These are phyloP conservation scores for Sphaerophoria taeniata DNA, from an alignment of 2,888 invertebrate genomes.

Conservation along the genomic window DNA sequence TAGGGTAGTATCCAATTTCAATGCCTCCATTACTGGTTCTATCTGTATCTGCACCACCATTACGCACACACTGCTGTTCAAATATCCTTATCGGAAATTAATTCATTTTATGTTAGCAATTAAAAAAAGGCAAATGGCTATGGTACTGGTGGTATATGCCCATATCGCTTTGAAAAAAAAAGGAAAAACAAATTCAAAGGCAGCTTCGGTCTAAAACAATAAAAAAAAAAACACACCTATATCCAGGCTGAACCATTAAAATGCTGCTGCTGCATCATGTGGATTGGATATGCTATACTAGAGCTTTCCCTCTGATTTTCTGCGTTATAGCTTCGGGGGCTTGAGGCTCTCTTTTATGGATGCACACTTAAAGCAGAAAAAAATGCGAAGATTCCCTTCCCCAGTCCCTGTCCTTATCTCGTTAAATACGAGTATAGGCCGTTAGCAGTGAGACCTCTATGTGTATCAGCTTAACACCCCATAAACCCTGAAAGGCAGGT, in stretches of 20 bases:
- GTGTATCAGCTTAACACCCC: constrained; percentile 69
- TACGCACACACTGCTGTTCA: constrained; percentile 56
- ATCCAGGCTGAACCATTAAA: constrained; percentile 33
- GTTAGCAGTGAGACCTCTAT: constrained; percentile 23
- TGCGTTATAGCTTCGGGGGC: constrained; percentile 48
- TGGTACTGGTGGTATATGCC: neutral
- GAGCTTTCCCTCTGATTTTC: constrained; percentile 12
- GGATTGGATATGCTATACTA: constrained; percentile 41
- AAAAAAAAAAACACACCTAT: constrained; percentile 1
- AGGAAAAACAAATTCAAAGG: constrained; percentile 8
- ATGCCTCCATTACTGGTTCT: constrained; percentile 29
- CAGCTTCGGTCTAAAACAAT: constrained; percentile 8
- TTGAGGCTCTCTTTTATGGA: constrained; percentile 40
- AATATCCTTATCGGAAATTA: constrained; percentile 73
- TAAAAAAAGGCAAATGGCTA: constrained; percentile 50
- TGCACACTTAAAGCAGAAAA: constrained; percentile 30
- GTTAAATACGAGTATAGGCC: neutral
- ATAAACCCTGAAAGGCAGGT: constrained; percentile 48
- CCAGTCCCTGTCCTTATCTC: constrained; percentile 5
- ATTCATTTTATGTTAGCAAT: constrained; percentile 71
- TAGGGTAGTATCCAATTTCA: constrained; percentile 58
- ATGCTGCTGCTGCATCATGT: constrained; percentile 49
- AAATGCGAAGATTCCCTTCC: constrained; percentile 5
- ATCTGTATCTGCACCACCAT: constrained; percentile 39
- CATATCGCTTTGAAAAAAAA: too few relatives aligned